phyloP scores from a whole-genome alignment of 2,888 invertebrate genomes.

The Operophtera brumata region DNA sequence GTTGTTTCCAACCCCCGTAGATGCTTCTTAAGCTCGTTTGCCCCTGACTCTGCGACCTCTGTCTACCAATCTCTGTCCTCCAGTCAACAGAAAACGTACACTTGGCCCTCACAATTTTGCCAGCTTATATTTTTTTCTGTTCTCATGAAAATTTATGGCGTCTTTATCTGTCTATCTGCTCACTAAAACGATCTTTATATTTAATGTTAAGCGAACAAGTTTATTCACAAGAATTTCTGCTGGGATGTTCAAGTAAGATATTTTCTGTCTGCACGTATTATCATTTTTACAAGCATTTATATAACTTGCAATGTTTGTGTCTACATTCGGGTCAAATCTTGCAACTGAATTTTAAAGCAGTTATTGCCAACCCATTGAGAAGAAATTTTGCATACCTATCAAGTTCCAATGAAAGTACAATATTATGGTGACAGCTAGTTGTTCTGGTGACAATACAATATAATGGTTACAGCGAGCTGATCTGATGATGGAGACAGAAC shows the following conservation, averaged over 20 bases:
- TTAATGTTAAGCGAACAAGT: slow-evolving; percentile 67
- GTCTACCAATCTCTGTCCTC: slow-evolving; percentile 56
- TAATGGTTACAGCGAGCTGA: too few relatives aligned
- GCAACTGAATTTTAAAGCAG: too few relatives aligned
- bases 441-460: too few relatives aligned
- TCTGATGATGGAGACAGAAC: too few relatives aligned
- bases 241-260: slow-evolving; percentile 51
- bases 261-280: slow-evolving; percentile 47
- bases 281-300: too few relatives aligned
- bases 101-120: slow-evolving; percentile 59
- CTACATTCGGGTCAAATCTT: too few relatives aligned
- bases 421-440: too few relatives aligned
- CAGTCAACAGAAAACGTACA: slow-evolving; percentile 59
- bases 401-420: too few relatives aligned
- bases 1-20: slow-evolving; percentile 44
- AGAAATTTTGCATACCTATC: too few relatives aligned
- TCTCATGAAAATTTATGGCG: slow-evolving; percentile 69
- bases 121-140: slow-evolving; percentile 63
- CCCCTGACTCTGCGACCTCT: slow-evolving; percentile 33
- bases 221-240: slow-evolving; percentile 59
- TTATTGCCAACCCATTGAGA: too few relatives aligned
- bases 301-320: too few relatives aligned
- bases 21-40: slow-evolving; percentile 51
- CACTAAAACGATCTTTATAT: slow-evolving; percentile 68
- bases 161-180: slow-evolving; percentile 69